These are phyloP conservation scores for Temnopleurus reevesii DNA, from an alignment of 53 echinoderm and acorn worm genomes.

Conservation along the genomic window DNA sequence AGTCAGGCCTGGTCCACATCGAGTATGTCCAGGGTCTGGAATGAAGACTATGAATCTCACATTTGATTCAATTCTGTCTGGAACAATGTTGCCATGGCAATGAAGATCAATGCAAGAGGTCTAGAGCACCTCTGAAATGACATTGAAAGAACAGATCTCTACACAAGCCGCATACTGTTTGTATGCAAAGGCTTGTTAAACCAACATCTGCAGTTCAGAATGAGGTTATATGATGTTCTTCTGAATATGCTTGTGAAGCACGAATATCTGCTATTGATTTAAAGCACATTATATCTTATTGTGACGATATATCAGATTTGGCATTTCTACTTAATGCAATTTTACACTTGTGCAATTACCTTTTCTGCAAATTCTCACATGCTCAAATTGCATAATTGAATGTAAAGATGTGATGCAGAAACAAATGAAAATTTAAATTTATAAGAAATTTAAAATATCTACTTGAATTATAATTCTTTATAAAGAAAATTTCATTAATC, in stretches of 20 bases:
- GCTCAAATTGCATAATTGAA: background rate
- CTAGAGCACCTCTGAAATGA: background rate
- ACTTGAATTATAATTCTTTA: background rate
- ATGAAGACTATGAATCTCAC: conserved; percentile 21
- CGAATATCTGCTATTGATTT: background rate
- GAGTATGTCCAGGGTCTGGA: conserved; percentile 88
- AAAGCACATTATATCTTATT: background rate
- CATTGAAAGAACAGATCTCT: background rate
- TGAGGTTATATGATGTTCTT: background rate
- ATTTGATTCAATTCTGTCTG: background rate
- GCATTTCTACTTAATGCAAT: conserved; percentile 10
- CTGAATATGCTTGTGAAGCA: background rate
- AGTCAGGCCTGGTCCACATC: conserved; percentile 89
- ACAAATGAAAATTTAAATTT: background rate
- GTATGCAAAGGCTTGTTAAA: background rate
- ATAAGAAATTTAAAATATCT: background rate
- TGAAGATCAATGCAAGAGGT: background rate
- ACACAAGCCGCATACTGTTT: conserved; percentile 2
- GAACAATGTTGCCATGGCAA: background rate
- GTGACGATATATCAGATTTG: background rate
- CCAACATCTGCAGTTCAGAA: background rate
- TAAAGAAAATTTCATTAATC: background rate
- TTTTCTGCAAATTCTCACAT: background rate
- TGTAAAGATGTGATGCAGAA: background rate
- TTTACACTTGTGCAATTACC: background rate